A percentile compares a stretch with the other conserved stretches of the same genome.
Conservation (phyloP, 2,113 vertebrate species). For the Cinclus mexicanus region DNA sequence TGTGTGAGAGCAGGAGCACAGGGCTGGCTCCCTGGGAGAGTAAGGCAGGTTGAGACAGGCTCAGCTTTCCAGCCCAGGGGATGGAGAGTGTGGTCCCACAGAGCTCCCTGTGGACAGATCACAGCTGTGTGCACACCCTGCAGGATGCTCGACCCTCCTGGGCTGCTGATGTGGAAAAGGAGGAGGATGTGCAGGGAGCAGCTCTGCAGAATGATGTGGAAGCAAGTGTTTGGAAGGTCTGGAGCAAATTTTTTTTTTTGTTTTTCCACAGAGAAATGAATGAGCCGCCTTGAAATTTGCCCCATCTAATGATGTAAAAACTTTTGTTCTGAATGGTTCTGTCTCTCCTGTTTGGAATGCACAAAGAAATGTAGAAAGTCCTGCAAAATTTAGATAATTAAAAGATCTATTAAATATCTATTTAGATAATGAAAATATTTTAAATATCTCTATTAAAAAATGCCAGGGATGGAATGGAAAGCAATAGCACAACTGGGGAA, state of each 20-base stretch:
- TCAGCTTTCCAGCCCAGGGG: not conserved
- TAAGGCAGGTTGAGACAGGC: not conserved
- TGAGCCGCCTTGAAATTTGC: not conserved
- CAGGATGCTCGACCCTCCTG: not conserved
- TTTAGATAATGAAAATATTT: no score
- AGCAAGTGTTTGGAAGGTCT: not conserved
- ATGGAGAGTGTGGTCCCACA: not conserved
- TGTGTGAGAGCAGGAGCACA: not conserved
- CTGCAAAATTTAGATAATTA: not conserved
- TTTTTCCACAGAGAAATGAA: not conserved
- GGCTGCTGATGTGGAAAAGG: not conserved
- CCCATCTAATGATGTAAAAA: not conserved
- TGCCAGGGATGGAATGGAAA: not conserved
- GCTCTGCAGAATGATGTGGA: not conserved
- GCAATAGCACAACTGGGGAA: not conserved
- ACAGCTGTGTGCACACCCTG: not conserved
- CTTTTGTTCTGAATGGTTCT: not conserved
- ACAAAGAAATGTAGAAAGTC: not conserved
- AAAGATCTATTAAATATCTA: not conserved
- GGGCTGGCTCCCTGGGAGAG: not conserved
- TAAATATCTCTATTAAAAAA: not conserved
- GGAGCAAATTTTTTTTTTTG: not conserved
- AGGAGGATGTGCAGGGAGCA: not conserved
- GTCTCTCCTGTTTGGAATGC: not conserved
- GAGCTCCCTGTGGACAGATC: not conserved